Percentiles rank a stretch among this genome's conserved stretches.
phyloP scores from a whole-genome alignment of 2,888 invertebrate genomes.

The Busseola fusca region DNA sequence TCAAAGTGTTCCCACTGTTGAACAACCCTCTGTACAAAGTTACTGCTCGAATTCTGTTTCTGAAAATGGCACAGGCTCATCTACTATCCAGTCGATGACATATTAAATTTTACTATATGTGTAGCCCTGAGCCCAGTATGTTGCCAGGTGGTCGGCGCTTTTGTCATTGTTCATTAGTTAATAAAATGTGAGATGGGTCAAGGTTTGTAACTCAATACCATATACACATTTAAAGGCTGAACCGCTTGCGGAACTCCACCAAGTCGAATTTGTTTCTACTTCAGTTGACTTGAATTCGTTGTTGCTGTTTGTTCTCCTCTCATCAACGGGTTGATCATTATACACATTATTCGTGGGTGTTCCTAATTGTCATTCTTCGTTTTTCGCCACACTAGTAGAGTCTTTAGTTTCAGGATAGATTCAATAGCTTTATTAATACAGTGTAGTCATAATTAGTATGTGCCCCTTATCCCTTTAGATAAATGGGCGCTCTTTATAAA shows the following conservation, averaged over 20 bases:
- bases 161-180: conserved; percentile 16
- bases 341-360: background rate
- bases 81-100: background rate
- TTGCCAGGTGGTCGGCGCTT: background rate
- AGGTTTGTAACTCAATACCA: conserved; percentile 20
- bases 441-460: background rate
- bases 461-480: background rate
- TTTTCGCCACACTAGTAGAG: background rate
- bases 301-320: background rate
- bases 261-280: background rate
- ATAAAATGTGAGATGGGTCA: conserved; percentile 16
- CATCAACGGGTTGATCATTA: background rate
- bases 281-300: background rate
- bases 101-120: background rate
- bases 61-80: background rate
- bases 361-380: background rate
- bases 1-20: background rate
- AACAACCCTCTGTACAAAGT: background rate
- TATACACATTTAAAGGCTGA: conserved; percentile 4
- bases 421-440: background rate
- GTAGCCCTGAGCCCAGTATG: background rate
- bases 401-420: background rate
- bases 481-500: conserved; percentile 2
- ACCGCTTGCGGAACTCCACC: background rate
- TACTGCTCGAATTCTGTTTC: background rate